Percentiles rank a stretch among this genome's conserved stretches.
phyloP scores from a whole-genome alignment of 2,797 vertebrate genomes.

The Loris lydekkerianus region DNA sequence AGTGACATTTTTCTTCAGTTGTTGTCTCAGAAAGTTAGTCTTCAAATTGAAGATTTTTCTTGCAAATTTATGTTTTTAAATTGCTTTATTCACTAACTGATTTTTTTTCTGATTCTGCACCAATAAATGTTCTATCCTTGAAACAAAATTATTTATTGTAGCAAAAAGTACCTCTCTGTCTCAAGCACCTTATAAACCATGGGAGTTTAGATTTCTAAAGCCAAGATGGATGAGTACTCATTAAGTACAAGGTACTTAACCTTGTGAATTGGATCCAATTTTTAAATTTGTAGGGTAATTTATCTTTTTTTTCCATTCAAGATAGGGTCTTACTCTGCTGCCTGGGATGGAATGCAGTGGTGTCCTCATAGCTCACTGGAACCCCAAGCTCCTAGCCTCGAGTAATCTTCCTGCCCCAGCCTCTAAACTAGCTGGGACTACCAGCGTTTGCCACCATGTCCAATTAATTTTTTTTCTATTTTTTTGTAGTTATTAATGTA shows the following conservation, averaged over 20 bases:
- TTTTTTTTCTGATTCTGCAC: neutral
- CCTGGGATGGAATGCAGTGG: neutral
- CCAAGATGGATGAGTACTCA: neutral
- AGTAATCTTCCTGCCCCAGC: neutral
- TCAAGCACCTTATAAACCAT: neutral
- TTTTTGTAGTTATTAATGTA: neutral
- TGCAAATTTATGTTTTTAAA: constrained; percentile 26
- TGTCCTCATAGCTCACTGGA: neutral
- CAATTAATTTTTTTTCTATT: neutral
- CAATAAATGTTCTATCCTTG: neutral
- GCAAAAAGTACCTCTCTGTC: neutral
- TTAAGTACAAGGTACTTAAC: neutral
- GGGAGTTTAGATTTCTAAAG: neutral
- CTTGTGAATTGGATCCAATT: neutral
- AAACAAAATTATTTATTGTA: constrained; percentile 23
- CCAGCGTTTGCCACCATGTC: neutral
- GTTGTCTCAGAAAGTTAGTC: neutral
- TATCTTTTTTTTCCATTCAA: neutral
- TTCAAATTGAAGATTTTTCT: neutral
- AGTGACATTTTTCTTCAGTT: neutral
- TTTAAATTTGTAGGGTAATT: neutral
- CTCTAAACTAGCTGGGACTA: neutral
- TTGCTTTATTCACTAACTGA: neutral
- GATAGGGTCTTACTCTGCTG: neutral
- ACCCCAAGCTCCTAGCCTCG: neutral